Conservation (phyloP, 2,113 vertebrate genomes). For the Rhea pennata region DNA sequence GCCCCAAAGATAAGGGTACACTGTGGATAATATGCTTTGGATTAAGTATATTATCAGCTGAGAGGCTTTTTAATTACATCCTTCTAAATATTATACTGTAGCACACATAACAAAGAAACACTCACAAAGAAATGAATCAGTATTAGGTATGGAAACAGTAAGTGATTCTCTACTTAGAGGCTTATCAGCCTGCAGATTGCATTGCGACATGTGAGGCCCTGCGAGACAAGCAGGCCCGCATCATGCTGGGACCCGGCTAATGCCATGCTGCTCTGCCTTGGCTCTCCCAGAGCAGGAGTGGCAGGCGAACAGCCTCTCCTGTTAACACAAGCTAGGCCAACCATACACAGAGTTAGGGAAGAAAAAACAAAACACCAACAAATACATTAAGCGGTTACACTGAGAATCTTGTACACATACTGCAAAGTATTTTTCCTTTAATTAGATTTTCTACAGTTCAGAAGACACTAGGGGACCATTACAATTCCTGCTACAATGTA, state of each 20-base stretch:
- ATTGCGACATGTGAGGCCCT: neutral
- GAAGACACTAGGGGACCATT: conserved; percentile 16
- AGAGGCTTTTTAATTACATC: neutral
- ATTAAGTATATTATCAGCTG: neutral
- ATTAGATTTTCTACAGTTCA: conserved; percentile 55
- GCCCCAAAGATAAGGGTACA: neutral
- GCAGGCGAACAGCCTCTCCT: neutral
- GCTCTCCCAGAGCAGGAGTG: neutral
- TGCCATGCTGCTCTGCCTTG: no score
- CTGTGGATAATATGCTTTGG: neutral
- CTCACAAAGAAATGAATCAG: neutral
- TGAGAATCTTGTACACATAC: neutral
- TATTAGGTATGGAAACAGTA: neutral
- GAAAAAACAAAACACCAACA: neutral
- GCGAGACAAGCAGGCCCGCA: neutral
- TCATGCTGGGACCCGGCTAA: no score
- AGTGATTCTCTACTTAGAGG: neutral
- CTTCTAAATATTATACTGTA: fast-evolving
- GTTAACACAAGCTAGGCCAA: neutral
- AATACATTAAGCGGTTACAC: neutral
- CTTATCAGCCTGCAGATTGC: neutral
- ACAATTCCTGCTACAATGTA: neutral
- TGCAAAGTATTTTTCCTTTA: conserved; percentile 38
- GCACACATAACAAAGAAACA: neutral
- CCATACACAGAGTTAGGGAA: neutral